Evolutionary conservation across 2,888 invertebrate species (phyloP).

Genomic region (Acleris emargana): DNA sequence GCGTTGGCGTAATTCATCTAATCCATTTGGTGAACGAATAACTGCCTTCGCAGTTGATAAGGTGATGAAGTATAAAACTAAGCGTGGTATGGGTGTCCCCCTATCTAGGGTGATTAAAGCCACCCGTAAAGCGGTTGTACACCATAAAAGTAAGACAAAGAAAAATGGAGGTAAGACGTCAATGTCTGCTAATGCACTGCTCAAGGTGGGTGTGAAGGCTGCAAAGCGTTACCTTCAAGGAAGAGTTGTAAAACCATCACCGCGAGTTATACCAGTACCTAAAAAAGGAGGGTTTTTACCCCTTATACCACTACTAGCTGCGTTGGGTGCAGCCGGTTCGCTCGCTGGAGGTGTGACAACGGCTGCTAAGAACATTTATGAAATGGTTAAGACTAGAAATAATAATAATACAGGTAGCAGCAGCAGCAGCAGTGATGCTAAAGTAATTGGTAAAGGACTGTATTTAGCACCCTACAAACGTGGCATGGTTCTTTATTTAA

Average conservation of each 20-base stretch:
- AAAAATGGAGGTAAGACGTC: not conserved
- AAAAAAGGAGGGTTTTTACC: constrained; percentile 15
- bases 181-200: not conserved
- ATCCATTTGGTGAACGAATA: constrained; percentile 4
- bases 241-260: constrained; percentile 4
- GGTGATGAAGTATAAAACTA: constrained; percentile 9
- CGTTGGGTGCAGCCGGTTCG: constrained; percentile 7
- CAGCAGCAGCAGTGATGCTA: too few species aligned
- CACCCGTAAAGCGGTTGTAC: not conserved
- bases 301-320: constrained; percentile 7
- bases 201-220: not conserved
- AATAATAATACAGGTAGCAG: not conserved
- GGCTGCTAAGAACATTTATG: constrained; percentile 19
- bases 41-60: constrained; percentile 8
- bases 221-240: not conserved
- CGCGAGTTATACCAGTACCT: constrained; percentile 12
- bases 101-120: constrained; percentile 14
- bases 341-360: constrained; percentile 14
- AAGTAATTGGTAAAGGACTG: constrained; percentile 5
- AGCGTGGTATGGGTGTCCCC: constrained; percentile 13
- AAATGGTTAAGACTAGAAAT: constrained; percentile 3
- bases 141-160: not conserved
- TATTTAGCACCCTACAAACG: constrained; percentile 15
- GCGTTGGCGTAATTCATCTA: not conserved
- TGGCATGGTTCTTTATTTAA: constrained; percentile 13